Evolutionary conservation across 2,888 invertebrate genomes (phyloP).

Genomic region (Aleiodes leptofemur): DNA sequence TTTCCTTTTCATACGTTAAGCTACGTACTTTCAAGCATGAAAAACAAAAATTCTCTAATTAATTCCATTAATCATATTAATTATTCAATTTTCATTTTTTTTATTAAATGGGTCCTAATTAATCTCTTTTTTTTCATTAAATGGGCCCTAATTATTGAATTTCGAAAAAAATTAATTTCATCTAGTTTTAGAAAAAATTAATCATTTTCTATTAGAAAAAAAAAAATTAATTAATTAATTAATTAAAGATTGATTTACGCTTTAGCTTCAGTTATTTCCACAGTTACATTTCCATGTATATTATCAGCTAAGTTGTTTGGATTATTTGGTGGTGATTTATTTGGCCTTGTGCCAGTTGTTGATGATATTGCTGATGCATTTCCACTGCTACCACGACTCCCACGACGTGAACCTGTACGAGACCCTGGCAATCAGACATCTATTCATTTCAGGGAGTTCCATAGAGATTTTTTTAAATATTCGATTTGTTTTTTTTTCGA

Average conservation of each 20-base stretch:
- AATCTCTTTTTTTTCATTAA: not conserved
- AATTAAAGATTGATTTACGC: constrained; percentile 70
- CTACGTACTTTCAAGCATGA: not conserved
- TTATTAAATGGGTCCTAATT: constrained; percentile 34
- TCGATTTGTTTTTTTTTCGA: not conserved
- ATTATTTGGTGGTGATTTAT: constrained; percentile 71
- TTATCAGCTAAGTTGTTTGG: constrained; percentile 62
- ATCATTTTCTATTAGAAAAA: not conserved
- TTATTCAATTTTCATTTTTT: not conserved
- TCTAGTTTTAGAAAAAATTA: too few relatives aligned
- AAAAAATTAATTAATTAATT: not conserved
- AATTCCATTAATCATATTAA: not conserved
- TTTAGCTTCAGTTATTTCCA: constrained; percentile 85
- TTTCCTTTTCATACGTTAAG: constrained; percentile 19
- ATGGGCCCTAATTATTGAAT: constrained; percentile 36
- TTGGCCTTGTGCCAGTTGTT: constrained; percentile 58
- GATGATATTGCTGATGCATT: constrained; percentile 85
- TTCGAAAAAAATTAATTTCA: not conserved
- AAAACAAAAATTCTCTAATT: too few relatives aligned
- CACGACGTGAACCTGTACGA: constrained; percentile 81
- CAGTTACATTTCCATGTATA: constrained; percentile 82
- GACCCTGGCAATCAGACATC: constrained; percentile 73
- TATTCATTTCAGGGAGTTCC: constrained; percentile 45
- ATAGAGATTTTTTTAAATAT: constrained; percentile 7
- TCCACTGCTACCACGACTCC: constrained; percentile 84